Conservation (phyloP, 2,888 invertebrate genomes). For the Augiades crinisus region DNA sequence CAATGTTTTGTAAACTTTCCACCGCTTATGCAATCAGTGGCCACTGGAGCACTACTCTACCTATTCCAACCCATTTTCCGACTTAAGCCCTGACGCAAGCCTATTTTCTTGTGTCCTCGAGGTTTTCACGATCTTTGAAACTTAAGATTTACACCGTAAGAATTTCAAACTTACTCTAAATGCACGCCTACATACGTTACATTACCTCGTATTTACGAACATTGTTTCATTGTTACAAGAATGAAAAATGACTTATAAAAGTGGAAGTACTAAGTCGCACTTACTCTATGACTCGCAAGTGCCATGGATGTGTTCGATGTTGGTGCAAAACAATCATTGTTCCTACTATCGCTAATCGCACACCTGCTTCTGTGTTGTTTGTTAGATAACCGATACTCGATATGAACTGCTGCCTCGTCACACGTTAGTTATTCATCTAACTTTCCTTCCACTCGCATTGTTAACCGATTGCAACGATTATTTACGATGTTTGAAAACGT, state of each 20-base stretch:
- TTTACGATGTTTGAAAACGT: no score
- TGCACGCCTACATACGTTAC: not conserved
- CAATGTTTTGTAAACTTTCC: conserved; percentile 7
- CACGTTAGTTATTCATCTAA: no score
- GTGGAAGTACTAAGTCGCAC: not conserved
- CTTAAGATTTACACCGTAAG: no score
- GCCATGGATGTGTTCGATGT: conserved; percentile 31
- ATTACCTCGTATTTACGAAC: not conserved
- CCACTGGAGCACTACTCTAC: not conserved
- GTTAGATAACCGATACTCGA: not conserved
- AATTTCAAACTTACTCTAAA: not conserved
- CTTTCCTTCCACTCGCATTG: no score
- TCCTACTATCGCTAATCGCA: conserved; percentile 32
- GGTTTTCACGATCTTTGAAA: no score
- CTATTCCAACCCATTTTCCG: no score
- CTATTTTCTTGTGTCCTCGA: no score
- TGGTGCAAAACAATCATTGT: conserved; percentile 38
- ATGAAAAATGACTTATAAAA: not conserved
- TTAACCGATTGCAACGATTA: no score
- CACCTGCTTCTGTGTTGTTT: conserved; percentile 31
- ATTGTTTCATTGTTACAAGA: not conserved
- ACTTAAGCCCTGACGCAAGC: no score
- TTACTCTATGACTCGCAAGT: not conserved
- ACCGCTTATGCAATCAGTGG: not conserved
- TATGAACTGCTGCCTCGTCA: not conserved